phyloP scores from a whole-genome alignment of 2,113 vertebrate genomes.

The Neotragus pygmaeus region DNA sequence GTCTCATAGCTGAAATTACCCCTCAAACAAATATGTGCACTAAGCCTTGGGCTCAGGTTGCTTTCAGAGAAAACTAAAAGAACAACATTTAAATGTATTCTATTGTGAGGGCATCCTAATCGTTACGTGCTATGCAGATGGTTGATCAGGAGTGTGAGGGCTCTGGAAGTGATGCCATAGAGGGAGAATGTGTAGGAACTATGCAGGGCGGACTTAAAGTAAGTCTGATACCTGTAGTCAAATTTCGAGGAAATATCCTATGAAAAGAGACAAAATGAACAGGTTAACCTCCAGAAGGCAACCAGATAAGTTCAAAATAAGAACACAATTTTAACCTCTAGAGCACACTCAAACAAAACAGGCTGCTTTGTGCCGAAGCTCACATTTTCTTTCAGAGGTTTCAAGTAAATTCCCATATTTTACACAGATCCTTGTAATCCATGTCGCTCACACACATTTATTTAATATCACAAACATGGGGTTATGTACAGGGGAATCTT shows the following conservation, averaged over 20 bases:
- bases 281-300: background rate
- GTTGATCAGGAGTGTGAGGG: background rate
- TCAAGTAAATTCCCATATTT: background rate
- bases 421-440: background rate
- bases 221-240: background rate
- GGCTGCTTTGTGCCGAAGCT: background rate
- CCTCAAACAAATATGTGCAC: background rate
- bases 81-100: background rate
- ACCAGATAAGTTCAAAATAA: background rate
- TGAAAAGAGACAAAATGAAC: background rate
- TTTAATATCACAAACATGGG: background rate
- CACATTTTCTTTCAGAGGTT: background rate
- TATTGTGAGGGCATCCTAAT: background rate
- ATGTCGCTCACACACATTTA: background rate
- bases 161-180: background rate
- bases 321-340: background rate
- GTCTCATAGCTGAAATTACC: background rate
- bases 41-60: background rate
- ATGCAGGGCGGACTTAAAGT: background rate
- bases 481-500: background rate
- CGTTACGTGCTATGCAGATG: background rate
- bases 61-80: background rate
- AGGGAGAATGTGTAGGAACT: background rate
- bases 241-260: background rate
- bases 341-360: background rate